Percentiles rank a stretch among this genome's conserved stretches.
These are phyloP conservation scores for Holacanthella duospinosa DNA, from an alignment of 2,888 invertebrate species.

Conservation along the genomic window DNA sequence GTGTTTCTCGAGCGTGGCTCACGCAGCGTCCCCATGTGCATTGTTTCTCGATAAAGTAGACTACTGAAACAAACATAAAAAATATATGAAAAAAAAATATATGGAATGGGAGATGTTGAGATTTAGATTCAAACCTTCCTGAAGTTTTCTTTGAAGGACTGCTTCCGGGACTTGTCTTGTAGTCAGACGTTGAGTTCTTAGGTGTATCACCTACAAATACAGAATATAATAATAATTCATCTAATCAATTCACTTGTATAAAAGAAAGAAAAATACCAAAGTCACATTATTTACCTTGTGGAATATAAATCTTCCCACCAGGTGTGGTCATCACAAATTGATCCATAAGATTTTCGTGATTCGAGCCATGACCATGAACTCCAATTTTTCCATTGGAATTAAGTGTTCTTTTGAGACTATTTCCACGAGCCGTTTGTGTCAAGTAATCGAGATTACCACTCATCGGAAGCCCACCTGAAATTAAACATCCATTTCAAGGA, in stretches of 20 bases:
- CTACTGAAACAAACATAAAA: conserved; percentile 12
- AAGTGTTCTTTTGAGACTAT: conserved; percentile 36
- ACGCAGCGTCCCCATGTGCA: conserved; percentile 24
- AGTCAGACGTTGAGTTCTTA: conserved; percentile 73
- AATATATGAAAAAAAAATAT: conserved; percentile 6
- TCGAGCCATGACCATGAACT: conserved; percentile 21
- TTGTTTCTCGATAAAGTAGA: conserved; percentile 34
- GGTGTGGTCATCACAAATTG: conserved; percentile 37
- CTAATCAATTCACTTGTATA: background rate
- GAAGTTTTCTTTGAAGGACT: conserved; percentile 37
- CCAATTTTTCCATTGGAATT: conserved; percentile 37
- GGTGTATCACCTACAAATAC: conserved; percentile 69
- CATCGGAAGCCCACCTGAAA: conserved; percentile 35
- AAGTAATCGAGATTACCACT: conserved; percentile 35
- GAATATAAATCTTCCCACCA: conserved; percentile 37
- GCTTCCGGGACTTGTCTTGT: conserved; percentile 37
- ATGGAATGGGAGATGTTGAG: background rate
- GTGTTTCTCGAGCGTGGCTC: conserved; percentile 29
- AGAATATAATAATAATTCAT: conserved; percentile 40
- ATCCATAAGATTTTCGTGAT: conserved; percentile 36
- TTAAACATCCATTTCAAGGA: no score
- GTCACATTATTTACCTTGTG: conserved; percentile 32
- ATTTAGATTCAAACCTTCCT: conserved; percentile 16
- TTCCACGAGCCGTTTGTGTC: conserved; percentile 30
- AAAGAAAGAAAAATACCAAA: background rate